Evolutionary conservation across 2,797 vertebrate genomes (phyloP).

Genomic region (Ceyx erithaca): DNA sequence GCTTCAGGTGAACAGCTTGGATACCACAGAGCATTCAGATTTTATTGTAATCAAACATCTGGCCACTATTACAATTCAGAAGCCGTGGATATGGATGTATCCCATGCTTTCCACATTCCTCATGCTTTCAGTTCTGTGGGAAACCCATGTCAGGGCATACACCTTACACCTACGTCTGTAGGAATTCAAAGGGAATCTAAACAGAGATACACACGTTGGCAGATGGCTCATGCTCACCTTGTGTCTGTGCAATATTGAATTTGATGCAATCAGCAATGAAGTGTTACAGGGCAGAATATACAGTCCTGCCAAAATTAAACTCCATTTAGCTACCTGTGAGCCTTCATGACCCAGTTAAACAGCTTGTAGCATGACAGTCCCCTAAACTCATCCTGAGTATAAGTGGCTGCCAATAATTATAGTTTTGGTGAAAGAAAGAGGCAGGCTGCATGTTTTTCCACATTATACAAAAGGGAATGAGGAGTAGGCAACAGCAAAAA

Average conservation of each 20-base stretch:
- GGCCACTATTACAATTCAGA: background rate
- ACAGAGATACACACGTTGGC: background rate
- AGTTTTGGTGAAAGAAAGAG: background rate
- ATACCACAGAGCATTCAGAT: background rate
- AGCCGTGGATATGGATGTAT: background rate
- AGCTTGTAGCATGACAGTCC: background rate
- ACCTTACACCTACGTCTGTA: background rate
- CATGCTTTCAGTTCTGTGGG: fast-evolving
- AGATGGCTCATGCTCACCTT: background rate
- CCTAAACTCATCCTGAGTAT: background rate
- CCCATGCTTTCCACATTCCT: background rate
- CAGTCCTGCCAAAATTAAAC: fast-evolving
- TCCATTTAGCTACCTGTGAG: background rate
- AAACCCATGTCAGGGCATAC: background rate
- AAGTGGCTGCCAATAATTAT: background rate
- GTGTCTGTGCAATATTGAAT: background rate
- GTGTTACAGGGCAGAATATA: background rate
- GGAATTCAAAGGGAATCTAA: background rate
- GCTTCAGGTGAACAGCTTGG: background rate
- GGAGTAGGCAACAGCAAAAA: background rate
- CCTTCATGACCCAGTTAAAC: background rate
- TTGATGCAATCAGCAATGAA: background rate
- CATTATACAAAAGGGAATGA: background rate
- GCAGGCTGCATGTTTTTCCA: background rate
- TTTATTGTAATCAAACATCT: background rate